Base-by-base conservation (phyloP, 1,140 invertebrate species). In the Coenobita brevimanus region DNA sequence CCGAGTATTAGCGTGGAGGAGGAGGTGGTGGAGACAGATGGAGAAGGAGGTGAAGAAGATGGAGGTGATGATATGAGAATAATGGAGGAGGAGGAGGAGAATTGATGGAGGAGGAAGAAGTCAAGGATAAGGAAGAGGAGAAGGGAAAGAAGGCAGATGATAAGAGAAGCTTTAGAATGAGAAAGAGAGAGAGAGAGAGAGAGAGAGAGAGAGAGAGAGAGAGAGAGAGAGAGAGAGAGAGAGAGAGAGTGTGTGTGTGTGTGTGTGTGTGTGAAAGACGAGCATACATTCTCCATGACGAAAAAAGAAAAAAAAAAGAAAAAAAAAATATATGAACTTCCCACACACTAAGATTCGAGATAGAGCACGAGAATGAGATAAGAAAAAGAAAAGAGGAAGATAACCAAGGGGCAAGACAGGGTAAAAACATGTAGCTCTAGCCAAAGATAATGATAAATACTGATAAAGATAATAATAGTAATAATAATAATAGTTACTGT, bases 1-100 rank as follows among this genome's bases (percentile, higher is more conserved):
- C 38, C 33, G 84, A 85, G 24, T 81, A 89, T 86, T 81, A 89
- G n/a, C n/a, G n/a, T n/a, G 33, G 62, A 64, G 62, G 33, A 30
- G 33, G 30, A 4, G 17, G 3, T 24, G 62, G 17, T 24, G 17
- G n/a, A n/a, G n/a, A n/a, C n/a, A n/a, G n/a, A 64, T 3, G 62
- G 30, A 3, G 17, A 64, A 17, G 30, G 17, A 17, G 62, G 30
- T n/a, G 17, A 17, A 17, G 62, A 64, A 30, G 17, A 17, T 6
- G 62, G 30, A 30, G 17, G 17, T 6, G 62, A 64, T n/a, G 3
- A 64, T 24, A 2, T 30, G 1, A 21, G 62, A 67, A 1, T 30
- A 33, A 67, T 24, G 10, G 62, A 67, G 62, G 33, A 33, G 36
- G 62, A 21, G 15, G n/a, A 33, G 36, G 54, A 57, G 54, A 67